Evolutionary conservation across 2,797 vertebrate genomes (phyloP).

Genomic region (Echeneis naucrates): DNA sequence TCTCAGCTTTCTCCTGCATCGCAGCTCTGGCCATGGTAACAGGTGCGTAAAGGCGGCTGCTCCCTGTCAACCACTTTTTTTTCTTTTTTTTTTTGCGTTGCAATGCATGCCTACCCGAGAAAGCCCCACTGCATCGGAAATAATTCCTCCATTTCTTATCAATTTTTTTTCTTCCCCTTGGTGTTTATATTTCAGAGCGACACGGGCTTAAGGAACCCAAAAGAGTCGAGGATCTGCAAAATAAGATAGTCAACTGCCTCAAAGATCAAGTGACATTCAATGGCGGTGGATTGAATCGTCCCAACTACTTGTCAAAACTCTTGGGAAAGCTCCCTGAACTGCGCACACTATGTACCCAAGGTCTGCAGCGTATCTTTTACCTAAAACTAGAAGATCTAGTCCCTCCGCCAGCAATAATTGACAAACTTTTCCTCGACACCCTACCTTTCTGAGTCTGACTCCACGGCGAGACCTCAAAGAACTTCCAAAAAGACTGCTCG

Average conservation of each 20-base stretch:
- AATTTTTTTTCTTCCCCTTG: background rate
- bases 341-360: slow-evolving; percentile 98
- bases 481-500: slow-evolving; percentile 81
- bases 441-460: slow-evolving; percentile 94
- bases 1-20: slow-evolving; percentile 98
- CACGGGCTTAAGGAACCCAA: slow-evolving; percentile 98
- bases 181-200: slow-evolving; percentile 87
- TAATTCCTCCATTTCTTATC: background rate
- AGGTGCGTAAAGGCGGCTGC: slow-evolving; percentile 84
- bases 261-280: slow-evolving; percentile 99
- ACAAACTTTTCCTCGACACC: slow-evolving; percentile 99
- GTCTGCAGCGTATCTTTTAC: slow-evolving; percentile 99
- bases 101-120: background rate
- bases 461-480: slow-evolving; percentile 81
- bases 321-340: slow-evolving; percentile 99
- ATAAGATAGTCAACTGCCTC: slow-evolving; percentile 99
- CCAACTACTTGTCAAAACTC: slow-evolving; percentile 99
- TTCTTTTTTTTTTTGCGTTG: no score
- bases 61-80: no score
- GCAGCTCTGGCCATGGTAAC: slow-evolving; percentile 98
- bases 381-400: slow-evolving; percentile 99
- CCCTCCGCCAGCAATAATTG: slow-evolving; percentile 99
- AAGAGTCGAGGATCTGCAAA: slow-evolving; percentile 97
- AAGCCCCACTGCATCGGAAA: background rate
- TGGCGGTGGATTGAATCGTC: slow-evolving; percentile 94